A percentile compares a stretch with the other conserved stretches of the same genome.
Evolutionary conservation across 2,113 vertebrate genomes (phyloP).

Genomic region (Nansenia antarctica): DNA sequence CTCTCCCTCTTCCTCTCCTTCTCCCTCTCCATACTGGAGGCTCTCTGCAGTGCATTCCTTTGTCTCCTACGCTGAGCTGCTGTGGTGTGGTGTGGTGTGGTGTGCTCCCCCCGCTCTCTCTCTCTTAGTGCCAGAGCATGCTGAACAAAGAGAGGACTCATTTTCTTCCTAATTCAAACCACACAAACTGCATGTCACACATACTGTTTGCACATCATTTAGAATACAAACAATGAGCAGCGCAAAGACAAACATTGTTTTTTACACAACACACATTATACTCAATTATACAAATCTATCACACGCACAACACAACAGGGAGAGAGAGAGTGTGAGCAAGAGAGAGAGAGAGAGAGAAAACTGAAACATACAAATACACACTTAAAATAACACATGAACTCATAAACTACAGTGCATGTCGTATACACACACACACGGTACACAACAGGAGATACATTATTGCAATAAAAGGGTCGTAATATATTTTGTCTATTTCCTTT

Average conservation of each 20-base stretch:
- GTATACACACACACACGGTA: not conserved
- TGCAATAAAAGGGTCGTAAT: slow-evolving; percentile 24
- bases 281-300: no score
- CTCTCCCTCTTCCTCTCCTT: not conserved
- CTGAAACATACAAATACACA: not conserved
- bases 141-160: slow-evolving; percentile 1
- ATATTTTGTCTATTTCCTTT: slow-evolving; percentile 30
- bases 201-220: not conserved
- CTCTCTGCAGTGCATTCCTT: not conserved
- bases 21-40: no score
- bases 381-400: not conserved
- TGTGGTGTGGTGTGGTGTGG: not conserved
- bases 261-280: slow-evolving; percentile 4
- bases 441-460: slow-evolving; percentile 7
- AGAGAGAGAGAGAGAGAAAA: no score
- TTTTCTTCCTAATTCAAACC: not conserved
- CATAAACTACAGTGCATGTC: no score
- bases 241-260: not conserved
- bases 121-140: not conserved
- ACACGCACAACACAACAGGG: slow-evolving; percentile 11
- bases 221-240: not conserved
- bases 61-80: not conserved
- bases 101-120: not conserved
- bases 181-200: not conserved
- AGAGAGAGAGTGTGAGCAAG: no score